Conservation (phyloP, 1,140 invertebrate genomes). For the Achatina immaculata region DNA sequence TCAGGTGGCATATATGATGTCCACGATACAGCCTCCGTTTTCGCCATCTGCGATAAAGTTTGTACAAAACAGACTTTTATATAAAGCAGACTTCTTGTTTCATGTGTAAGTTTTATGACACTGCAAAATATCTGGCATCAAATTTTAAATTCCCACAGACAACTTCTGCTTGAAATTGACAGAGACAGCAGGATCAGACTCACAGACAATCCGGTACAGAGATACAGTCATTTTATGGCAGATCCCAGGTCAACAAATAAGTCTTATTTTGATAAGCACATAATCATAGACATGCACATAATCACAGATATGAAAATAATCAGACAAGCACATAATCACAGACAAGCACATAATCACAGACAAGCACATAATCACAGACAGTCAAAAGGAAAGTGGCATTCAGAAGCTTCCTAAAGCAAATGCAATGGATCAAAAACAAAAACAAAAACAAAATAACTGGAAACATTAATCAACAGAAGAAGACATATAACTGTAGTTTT, state of each 20-base stretch:
- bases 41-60: conserved; percentile 46
- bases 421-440: too few species aligned
- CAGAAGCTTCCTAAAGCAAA: too few species aligned
- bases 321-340: too few species aligned
- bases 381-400: neutral
- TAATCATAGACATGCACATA: neutral
- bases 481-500: neutral
- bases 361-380: neutral
- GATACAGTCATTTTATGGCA: too few species aligned
- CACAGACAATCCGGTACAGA: too few species aligned
- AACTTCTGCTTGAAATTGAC: neutral
- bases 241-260: too few species aligned
- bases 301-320: neutral
- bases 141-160: neutral
- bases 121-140: neutral
- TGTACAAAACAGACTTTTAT: too few species aligned
- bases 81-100: neutral
- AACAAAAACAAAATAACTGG: neutral
- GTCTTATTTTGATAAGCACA: too few species aligned
- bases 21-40: conserved; percentile 64
- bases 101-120: neutral
- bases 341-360: neutral
- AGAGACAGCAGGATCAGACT: too few species aligned
- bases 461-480: neutral
- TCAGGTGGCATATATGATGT: conserved; percentile 56